Base-by-base conservation (phyloP, 2,888 invertebrate genomes). In the Agrilus cyanescens region DNA sequence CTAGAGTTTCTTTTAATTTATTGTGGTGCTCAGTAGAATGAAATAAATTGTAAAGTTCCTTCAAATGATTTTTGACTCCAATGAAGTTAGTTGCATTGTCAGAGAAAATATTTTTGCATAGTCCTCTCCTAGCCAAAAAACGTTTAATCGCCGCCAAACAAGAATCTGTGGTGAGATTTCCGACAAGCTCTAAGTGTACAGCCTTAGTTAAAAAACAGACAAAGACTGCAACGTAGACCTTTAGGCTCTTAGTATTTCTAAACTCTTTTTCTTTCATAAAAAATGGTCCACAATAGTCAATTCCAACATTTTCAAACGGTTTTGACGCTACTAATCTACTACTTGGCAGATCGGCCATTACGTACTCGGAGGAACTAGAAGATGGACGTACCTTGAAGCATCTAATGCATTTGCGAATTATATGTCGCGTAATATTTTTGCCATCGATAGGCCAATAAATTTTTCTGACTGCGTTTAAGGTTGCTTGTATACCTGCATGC, bases 301-400 rank as follows among this genome's bases (percentile, higher is more conserved):
- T 12, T 56, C 2, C 58, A 57, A 13, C 50, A 53, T 46, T 47
- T 5, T 37, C 42, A 46, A 59, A 59, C 36, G 57, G 50, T 10
- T 50, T 39, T 10, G 47, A 30, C 5, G 50, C 48, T 2, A 38
- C 46, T 1, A 56, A 50, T 20, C 58, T 37, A 7, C 40, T 10
- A n/a, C 14, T 18, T 1, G 57, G 60, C 13, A 59, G 47, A 36
- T 57, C 31, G 12, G 53, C 56, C 58, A 61, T 59, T 37, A 38
- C 18, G 16, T 40, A 33, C 18, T 40, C 18, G 2, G 42, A 13
- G 29, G 31, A n/a, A 32, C n/a, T n/a, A n/a, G 4, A 7, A 12
- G 49, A 40, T 15, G n/a, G n/a, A n/a, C 39, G 45, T 7, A 29
- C 38, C 31, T 39, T 29, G 37, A 34, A 37, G 39, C 49, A 51